Conservation (phyloP, 2,888 invertebrate genomes). For the Drosophila helvetica region DNA sequence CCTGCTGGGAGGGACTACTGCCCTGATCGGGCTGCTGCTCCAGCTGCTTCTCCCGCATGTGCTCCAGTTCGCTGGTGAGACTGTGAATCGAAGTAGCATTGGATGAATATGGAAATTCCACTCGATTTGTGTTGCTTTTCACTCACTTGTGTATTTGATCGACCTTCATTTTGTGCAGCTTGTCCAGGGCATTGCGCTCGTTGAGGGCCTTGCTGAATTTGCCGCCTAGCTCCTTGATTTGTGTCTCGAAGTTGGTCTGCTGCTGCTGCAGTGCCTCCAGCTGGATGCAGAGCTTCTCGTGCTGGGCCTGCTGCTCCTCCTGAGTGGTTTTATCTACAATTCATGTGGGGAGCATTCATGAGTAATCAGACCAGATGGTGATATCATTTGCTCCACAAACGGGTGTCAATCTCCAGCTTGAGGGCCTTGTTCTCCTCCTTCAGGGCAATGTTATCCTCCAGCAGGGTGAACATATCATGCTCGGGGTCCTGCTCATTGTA, state of each 20-base stretch:
- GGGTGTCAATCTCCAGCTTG: constrained; percentile 81
- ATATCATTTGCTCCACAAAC: constrained; percentile 61
- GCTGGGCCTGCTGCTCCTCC: constrained; percentile 76
- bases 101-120: not conserved
- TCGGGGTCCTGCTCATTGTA: constrained; percentile 83
- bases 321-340: constrained; percentile 79
- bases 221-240: constrained; percentile 74
- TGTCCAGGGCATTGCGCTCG: constrained; percentile 81
- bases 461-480: constrained; percentile 82
- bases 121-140: not conserved
- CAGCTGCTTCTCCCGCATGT: constrained; percentile 71
- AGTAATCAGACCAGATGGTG: not conserved
- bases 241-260: constrained; percentile 71
- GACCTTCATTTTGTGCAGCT: constrained; percentile 81
- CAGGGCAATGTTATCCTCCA: constrained; percentile 83
- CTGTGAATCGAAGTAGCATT: constrained; percentile 19
- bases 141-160: constrained; percentile 79
- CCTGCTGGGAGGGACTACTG: not conserved
- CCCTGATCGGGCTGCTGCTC: constrained; percentile 46
- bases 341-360: not conserved
- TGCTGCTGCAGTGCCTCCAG: constrained; percentile 68
- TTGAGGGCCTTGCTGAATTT: constrained; percentile 77
- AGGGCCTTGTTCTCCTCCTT: constrained; percentile 83
- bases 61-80: constrained; percentile 66
- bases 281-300: constrained; percentile 76